Base-by-base conservation (phyloP, 2,888 invertebrate species). In the Cephonodes hylas region DNA sequence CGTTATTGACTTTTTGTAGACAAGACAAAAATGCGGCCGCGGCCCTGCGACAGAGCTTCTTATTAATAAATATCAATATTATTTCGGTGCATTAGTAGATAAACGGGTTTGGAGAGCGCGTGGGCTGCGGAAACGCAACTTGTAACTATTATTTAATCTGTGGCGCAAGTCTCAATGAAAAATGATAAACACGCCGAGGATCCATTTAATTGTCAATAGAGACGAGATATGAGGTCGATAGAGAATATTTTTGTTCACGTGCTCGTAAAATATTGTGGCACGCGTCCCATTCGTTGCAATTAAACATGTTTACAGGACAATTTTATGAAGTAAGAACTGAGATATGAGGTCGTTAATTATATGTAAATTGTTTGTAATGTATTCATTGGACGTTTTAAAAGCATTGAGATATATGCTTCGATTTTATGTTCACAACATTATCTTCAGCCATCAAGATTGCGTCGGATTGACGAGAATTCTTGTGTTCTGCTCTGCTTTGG, bases 141-240 rank as follows among this genome's bases (percentile, higher is more conserved):
- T 34, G 34, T 56, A 44, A 42, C 22, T 57, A 34, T 60, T 57
- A 44, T 57, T 44, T 34, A 34, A 59, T 61, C 61, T 56, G 57
- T 44, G 34, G 42, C 34, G 34, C 44, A 57, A 61, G 67, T 73
- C 71, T 71, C 63, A 70, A 76, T 80, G 76, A 79, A 79, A 79
- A 80, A 81, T 80, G 68, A 75, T 73, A 71, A 67, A 71, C 63
- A 66, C 46, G 60, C 58, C 60, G 64, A 42, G 60, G 42, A 20
- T 63, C 20, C 46, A 31, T 64, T 68, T 73, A 75, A 73, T 73
- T 74, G 66, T 64, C 31, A 34, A 58, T 62, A 58, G 25, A 15
- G 34, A 48, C 46, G 48, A 38, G 42, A 23, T 42, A 42, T 57
- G 34, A 53, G 38, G 27, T 34, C 27, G 59, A 18, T 38, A 13